phyloP scores from a whole-genome alignment of 2,888 invertebrate species.

The Drosophila paracracens region DNA sequence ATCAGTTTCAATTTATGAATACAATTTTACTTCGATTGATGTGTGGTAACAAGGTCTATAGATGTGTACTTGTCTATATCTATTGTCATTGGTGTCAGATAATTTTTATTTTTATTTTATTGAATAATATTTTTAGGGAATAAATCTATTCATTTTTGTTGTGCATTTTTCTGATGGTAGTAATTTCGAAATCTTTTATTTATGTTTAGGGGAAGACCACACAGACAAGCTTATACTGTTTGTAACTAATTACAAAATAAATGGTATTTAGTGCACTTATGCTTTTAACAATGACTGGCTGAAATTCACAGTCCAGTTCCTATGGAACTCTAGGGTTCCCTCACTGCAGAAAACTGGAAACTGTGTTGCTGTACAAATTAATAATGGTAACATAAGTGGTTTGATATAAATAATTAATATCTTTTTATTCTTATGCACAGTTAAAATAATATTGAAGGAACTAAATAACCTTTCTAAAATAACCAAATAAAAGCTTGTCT shows the following conservation, averaged over 20 bases:
- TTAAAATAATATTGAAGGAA: background rate
- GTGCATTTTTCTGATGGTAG: too few species aligned
- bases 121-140: background rate
- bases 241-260: background rate
- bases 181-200: background rate
- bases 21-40: background rate
- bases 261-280: too few species aligned
- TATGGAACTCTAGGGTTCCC: too few species aligned
- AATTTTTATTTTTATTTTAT: background rate
- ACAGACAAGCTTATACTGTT: background rate
- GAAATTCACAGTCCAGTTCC: too few species aligned
- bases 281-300: too few species aligned
- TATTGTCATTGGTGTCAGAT: background rate
- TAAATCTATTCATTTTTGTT: background rate
- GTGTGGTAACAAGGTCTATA: background rate
- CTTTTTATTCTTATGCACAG: background rate
- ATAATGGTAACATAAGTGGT: background rate
- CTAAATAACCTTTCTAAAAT: background rate
- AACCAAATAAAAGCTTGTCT: background rate
- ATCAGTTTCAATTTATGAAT: background rate
- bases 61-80: background rate
- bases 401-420: background rate
- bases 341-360: too few species aligned
- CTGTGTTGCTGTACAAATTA: background rate
- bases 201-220: background rate